Conservation (phyloP, 2,888 invertebrate species). For the Andricus quercusramuli region DNA sequence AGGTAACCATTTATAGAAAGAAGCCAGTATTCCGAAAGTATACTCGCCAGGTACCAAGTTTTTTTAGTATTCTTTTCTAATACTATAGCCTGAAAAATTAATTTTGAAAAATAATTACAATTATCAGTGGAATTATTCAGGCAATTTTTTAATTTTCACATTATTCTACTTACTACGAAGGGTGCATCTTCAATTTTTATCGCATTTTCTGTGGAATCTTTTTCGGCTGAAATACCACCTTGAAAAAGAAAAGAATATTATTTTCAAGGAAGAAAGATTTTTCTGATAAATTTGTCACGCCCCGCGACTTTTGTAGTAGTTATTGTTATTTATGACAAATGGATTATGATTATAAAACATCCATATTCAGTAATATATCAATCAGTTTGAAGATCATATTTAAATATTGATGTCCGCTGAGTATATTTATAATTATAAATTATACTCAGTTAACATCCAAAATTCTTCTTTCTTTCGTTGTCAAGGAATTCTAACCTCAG, state of each 20-base stretch:
- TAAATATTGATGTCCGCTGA: too few relatives aligned
- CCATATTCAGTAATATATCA: too few relatives aligned
- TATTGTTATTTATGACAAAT: too few relatives aligned
- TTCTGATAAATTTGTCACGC: not conserved
- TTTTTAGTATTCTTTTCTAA: not conserved
- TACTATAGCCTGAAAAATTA: not conserved
- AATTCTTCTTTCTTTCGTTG: too few relatives aligned
- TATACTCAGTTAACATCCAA: too few relatives aligned
- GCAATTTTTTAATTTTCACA: not conserved
- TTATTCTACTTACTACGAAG: not conserved
- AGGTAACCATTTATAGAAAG: conserved; percentile 3
- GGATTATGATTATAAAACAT: too few relatives aligned
- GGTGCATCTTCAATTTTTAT: not conserved
- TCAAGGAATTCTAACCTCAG: too few relatives aligned
- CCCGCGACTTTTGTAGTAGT: too few relatives aligned
- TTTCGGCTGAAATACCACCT: not conserved
- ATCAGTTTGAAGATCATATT: too few relatives aligned
- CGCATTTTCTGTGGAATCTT: not conserved
- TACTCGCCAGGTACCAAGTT: not conserved
- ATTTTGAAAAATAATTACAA: not conserved
- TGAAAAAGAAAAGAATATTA: not conserved
- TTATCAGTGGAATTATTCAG: not conserved
- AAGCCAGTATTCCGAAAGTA: conserved; percentile 2
- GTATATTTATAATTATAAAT: too few relatives aligned
- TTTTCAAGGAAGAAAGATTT: not conserved